Evolutionary conservation across 2,113 vertebrate species (phyloP), one percentile per base, ranked within the genome.

Genomic region (Hydrochoerus hydrochaeris): DNA sequence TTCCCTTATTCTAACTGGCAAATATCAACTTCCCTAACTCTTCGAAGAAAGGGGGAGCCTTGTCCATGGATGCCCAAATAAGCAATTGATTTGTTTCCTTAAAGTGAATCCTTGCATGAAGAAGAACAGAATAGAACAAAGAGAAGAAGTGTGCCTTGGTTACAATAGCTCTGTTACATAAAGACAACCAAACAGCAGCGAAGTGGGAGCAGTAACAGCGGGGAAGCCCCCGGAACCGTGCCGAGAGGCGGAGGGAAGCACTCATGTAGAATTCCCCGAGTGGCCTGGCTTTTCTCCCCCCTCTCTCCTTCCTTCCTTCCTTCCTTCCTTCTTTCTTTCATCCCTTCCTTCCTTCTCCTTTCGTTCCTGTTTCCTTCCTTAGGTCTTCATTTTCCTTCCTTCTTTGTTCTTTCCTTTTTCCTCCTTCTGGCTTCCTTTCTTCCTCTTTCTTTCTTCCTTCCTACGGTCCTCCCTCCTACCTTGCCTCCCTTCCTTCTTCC

Each of bases 1-100:
- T 87, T 95, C 44, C 90, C 49, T 82, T 95, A 90, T 13, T 35
- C 7, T 57, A 62, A 69, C 26, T 62, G 30, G 19, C 84, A 95
- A 94, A 75, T 83, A 77, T 3, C 54, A 13, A 63, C 67, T 91
- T 71, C 75, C 32, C 44, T 90, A 90, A 57, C 46, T 44, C 5
- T 75, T 60, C 83, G 11, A 9, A 87, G 20, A 71, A 91, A 89
- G 81, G 44, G 44, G 5, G 1, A 69, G 28, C 57, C n/a, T 75
- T 80, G 1, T 3, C 13, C 75, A 84, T 19, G 12, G 30, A 81
- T 38, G 14, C 32, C 22, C 22, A 83, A 73, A 81, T 3, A 87
- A 90, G 8, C 41, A 60, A 5, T 4, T 83, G 62, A 49, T 26
- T 80, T 60, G 69, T 46, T 65, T 69, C 30, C 41, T 94, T 57